Base-by-base conservation (phyloP, 2,888 invertebrate species). In the Tethea ocularis region DNA sequence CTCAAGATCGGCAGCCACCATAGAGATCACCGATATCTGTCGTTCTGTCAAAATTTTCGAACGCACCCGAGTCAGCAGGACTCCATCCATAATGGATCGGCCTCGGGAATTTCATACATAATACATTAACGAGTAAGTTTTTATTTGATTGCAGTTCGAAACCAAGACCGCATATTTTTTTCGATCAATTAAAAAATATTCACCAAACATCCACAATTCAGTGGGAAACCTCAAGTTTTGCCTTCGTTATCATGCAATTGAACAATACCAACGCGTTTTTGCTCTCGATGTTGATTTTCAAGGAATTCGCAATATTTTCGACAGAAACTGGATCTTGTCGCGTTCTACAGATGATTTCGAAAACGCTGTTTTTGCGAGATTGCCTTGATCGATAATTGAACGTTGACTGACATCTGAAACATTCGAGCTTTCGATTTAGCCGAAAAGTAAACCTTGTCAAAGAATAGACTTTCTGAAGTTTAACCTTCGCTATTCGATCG, bases 111-210 rank as follows among this genome's bases (percentile, higher is more conserved):
- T 75, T 86, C 84, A 92, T 92, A 89, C 89, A 93, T 92, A 88
- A 92, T 88, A 91, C 91, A 93, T 93, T 87, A 87, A 88, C 88
- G 84, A 87, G 89, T 87, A 87, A 82, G 84, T 92, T 93, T 91
- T 92, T 92, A 90, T 91, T 89, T 89, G 88, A 89, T 88, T 87
- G 88, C 88, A 84, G 76, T 84, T 80, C 82, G 80, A 76, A 81
- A 84, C 80, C 82, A 78, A 82, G 76, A 79, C 82, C 83, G 79
- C 78, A 74, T 75, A 74, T 75, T 80, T 82, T 87, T 88, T 87
- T 84, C 67, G 74, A 82, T 84, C 84, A 87, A 86, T 88, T 84
- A 84, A 86, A 89, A 84, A 84, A 87, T 83, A 77, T 77, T 71
- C 72, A 65, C 69, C 75, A 75, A 84, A 84, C 82, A 75, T 80